phyloP scores from a whole-genome alignment of 2,888 invertebrate genomes.

The Hoplodrina blanda region DNA sequence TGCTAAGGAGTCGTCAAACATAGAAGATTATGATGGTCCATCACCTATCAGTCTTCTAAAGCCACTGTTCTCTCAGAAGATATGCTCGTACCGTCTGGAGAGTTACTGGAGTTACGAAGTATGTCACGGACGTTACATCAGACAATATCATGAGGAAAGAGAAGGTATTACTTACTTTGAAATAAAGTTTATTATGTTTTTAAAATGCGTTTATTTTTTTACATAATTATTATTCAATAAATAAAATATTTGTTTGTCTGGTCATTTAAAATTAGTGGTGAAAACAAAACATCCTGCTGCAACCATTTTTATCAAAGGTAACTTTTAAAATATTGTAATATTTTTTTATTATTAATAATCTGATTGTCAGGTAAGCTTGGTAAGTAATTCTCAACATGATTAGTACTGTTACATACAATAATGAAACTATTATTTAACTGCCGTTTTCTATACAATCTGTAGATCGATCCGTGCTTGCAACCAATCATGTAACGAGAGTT shows the following conservation, averaged over 20 bases:
- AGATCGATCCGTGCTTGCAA: too few species aligned
- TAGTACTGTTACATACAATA: too few species aligned
- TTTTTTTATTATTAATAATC: not conserved
- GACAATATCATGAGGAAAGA: slow-evolving; percentile 98
- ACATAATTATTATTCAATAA: not conserved
- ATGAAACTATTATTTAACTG: too few species aligned
- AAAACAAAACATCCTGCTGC: slow-evolving; percentile 28
- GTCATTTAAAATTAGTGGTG: slow-evolving; percentile 35
- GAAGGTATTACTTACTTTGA: slow-evolving; percentile 90
- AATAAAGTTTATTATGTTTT: not conserved
- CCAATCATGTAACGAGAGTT: too few species aligned
- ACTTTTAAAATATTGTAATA: slow-evolving; percentile 1
- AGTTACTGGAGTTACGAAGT: slow-evolving; percentile 99
- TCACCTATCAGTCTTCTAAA: slow-evolving; percentile 94
- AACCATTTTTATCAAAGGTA: slow-evolving; percentile 31
- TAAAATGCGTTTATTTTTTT: not conserved
- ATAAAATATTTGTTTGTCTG: slow-evolving; percentile 21
- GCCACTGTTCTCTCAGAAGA: slow-evolving; percentile 94
- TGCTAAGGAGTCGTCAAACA: slow-evolving; percentile 88
- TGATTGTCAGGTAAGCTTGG: not conserved
- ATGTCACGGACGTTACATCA: slow-evolving; percentile 97
- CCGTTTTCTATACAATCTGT: too few species aligned
- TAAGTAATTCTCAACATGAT: too few species aligned
- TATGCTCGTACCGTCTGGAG: slow-evolving; percentile 96
- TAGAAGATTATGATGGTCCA: slow-evolving; percentile 93